A percentile compares a stretch with the other conserved stretches of the same genome.
phyloP scores from a whole-genome alignment of 2,888 invertebrate species.

The Pollenia griseotomentosa region DNA sequence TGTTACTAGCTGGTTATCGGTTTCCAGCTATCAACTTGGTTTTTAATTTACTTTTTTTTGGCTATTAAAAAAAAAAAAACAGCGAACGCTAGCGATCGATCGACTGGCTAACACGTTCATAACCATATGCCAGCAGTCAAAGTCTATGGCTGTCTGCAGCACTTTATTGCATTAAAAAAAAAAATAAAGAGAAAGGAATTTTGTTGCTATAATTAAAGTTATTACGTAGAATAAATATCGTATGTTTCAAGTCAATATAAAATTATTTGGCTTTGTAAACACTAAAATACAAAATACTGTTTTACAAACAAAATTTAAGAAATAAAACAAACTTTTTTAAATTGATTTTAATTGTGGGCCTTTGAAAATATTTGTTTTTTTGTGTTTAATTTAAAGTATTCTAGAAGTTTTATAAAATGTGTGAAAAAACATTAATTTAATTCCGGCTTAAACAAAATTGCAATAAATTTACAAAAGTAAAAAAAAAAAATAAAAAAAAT shows the following conservation, averaged over 20 bases:
- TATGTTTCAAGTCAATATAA: conserved; percentile 11
- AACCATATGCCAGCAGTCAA: conserved; percentile 58
- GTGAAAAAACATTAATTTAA: conserved; percentile 57
- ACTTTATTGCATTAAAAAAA: conserved; percentile 21
- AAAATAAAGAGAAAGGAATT: conserved; percentile 72
- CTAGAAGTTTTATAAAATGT: conserved; percentile 61
- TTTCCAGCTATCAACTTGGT: conserved; percentile 56
- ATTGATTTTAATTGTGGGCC: conserved; percentile 42
- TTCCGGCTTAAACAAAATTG: conserved; percentile 63
- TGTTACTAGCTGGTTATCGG: conserved; percentile 67
- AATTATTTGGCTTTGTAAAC: conserved; percentile 31
- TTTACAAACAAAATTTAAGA: conserved; percentile 20
- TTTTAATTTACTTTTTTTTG: conserved; percentile 59
- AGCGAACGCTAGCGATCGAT: conserved; percentile 5
- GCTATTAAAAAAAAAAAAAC: conserved; percentile 35
- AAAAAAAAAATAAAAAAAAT: neutral
- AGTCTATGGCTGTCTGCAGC: conserved; percentile 42
- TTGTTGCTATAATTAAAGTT: conserved; percentile 14
- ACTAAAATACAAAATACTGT: neutral
- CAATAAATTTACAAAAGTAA: conserved; percentile 35
- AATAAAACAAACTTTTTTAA: conserved; percentile 3
- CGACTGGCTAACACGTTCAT: conserved; percentile 37
- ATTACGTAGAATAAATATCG: conserved; percentile 29
- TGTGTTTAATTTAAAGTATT: conserved; percentile 38
- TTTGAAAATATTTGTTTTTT: conserved; percentile 16